These are phyloP conservation scores for Tipula unca DNA, from an alignment of 2,888 invertebrate genomes.

Conservation along the genomic window DNA sequence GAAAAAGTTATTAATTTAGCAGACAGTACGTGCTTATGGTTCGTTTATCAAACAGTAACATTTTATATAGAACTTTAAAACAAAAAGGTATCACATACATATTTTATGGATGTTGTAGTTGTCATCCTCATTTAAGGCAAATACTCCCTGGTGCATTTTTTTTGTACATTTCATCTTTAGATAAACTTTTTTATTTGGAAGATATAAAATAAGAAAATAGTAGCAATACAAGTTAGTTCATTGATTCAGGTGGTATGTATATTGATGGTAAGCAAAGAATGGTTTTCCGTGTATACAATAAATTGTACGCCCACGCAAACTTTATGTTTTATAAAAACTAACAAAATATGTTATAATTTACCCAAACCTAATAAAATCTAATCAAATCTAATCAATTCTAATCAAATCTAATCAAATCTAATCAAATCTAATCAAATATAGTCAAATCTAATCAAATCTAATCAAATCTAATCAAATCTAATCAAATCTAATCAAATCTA, in stretches of 20 bases:
- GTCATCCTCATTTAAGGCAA: background rate
- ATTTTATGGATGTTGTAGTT: background rate
- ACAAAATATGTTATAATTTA: too few relatives aligned
- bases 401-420: too few relatives aligned
- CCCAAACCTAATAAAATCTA: too few relatives aligned
- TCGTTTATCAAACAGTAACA: background rate
- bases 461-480: too few relatives aligned
- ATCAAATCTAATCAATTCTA: too few relatives aligned
- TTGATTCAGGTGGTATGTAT: background rate
- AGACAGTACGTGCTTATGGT: background rate
- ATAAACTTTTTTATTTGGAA: background rate
- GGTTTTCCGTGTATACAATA: too few relatives aligned
- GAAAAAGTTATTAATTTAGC: background rate
- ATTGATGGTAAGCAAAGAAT: too few relatives aligned
- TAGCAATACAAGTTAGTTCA: background rate
- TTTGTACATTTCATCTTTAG: background rate
- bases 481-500: too few relatives aligned
- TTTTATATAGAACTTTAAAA: background rate
- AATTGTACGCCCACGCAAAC: too few relatives aligned
- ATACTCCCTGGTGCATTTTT: background rate
- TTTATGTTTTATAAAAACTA: too few relatives aligned
- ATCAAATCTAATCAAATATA: too few relatives aligned
- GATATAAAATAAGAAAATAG: background rate
- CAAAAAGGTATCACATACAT: background rate
- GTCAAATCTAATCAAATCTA: too few relatives aligned